Evolutionary conservation across 2,797 vertebrate genomes (phyloP).

Genomic region (Pantherophis vulpinus): DNA sequence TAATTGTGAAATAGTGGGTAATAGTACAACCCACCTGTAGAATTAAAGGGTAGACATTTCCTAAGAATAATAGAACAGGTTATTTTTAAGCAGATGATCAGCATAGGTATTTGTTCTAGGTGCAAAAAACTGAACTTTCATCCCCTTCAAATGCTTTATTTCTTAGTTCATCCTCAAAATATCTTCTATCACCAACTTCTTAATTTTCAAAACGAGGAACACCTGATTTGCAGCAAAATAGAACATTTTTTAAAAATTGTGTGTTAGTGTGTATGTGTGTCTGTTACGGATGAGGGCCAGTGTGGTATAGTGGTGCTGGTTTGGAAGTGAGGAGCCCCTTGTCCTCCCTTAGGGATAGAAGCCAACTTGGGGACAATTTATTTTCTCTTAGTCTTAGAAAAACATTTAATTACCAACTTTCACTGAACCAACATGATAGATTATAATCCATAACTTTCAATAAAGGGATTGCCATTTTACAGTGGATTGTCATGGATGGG

Average conservation of each 20-base stretch:
- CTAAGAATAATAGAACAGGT: background rate
- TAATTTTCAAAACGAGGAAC: background rate
- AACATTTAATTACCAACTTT: background rate
- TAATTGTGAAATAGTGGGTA: background rate
- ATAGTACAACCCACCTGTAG: background rate
- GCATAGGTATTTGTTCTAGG: background rate
- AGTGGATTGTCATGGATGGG: background rate
- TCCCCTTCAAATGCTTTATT: background rate
- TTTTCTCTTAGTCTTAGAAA: background rate
- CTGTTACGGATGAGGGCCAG: background rate
- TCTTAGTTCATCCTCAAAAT: background rate
- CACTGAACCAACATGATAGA: background rate
- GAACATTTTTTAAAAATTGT: background rate
- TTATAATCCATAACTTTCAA: background rate
- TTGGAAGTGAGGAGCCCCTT: background rate
- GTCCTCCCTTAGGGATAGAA: background rate
- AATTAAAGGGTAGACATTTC: background rate
- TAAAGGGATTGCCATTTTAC: background rate
- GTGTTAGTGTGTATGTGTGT: background rate
- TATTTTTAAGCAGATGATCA: background rate
- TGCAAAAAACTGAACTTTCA: background rate
- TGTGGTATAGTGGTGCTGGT: background rate
- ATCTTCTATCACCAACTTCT: background rate
- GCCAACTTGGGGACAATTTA: background rate
- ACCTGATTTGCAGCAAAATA: background rate